Percentiles rank a stretch among this genome's conserved stretches.
Conservation (phyloP, 2,888 invertebrate genomes). For the Cataglyphis albicans region DNA sequence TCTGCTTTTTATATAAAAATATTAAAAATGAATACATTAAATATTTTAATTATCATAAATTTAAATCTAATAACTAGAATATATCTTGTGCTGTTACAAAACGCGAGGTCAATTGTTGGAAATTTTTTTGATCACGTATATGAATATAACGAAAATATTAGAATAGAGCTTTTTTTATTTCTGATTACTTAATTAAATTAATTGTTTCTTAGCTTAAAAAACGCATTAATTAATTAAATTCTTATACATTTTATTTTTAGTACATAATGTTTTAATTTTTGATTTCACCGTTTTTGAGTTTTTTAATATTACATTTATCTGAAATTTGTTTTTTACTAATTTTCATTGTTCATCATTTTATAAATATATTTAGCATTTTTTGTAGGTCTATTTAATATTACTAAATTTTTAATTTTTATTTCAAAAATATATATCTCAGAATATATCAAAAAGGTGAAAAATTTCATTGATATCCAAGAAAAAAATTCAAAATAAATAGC, state of each 20-base stretch:
- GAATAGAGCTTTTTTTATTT: too few species aligned
- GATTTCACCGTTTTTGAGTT: background rate
- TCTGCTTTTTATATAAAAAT: background rate
- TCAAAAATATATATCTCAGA: background rate
- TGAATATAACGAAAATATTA: too few species aligned
- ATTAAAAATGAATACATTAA: background rate
- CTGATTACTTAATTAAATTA: background rate
- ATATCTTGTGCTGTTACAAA: background rate
- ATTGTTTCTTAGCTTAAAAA: background rate
- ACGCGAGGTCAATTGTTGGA: background rate
- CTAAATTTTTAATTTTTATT: background rate
- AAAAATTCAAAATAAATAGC: background rate
- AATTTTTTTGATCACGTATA: background rate
- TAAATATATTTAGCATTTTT: too few species aligned
- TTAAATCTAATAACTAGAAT: background rate
- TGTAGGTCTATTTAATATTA: background rate
- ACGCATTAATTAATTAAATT: background rate
- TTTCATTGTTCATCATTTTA: too few species aligned
- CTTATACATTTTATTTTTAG: background rate
- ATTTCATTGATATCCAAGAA: background rate
- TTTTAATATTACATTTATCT: background rate
- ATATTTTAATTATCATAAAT: background rate
- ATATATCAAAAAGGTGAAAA: background rate
- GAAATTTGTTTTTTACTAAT: background rate
- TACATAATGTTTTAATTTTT: background rate